phyloP scores from a whole-genome alignment of 1,140 invertebrate species.

The Penaeus chinensis region DNA sequence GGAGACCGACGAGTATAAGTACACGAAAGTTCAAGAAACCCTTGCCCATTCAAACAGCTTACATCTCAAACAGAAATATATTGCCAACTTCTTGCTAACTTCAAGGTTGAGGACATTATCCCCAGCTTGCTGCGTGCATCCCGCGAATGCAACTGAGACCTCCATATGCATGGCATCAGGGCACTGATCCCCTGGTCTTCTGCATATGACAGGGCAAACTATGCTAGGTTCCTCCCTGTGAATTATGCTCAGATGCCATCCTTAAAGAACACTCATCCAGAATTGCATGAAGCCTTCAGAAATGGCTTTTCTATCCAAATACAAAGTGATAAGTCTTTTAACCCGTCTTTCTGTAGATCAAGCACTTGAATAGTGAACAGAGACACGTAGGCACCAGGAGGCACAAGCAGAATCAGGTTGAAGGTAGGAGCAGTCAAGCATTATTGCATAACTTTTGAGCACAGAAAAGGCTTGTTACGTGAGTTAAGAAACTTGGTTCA shows the following conservation, averaged over 20 bases:
- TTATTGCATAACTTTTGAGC: neutral
- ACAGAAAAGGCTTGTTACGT: neutral
- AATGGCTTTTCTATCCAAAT: neutral
- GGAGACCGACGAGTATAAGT: conserved; percentile 15
- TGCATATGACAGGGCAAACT: conserved; percentile 9
- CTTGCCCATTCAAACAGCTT: neutral
- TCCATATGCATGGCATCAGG: neutral
- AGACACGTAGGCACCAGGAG: conserved; percentile 5
- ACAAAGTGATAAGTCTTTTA: neutral
- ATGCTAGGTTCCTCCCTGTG: neutral
- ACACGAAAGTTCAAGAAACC: conserved; percentile 10
- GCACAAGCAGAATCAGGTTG: neutral
- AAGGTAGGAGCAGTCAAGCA: neutral
- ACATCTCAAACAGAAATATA: conserved; percentile 17
- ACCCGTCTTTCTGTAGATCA: conserved; percentile 7
- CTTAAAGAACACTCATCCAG: neutral
- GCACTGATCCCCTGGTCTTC: neutral
- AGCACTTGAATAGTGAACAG: neutral
- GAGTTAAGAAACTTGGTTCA: no score
- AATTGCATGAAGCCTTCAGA: neutral
- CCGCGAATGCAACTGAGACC: neutral
- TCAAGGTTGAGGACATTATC: no score
- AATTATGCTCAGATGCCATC: conserved; percentile 9
- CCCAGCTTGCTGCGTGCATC: neutral
- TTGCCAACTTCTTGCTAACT: conserved; percentile 3